These are phyloP conservation scores for Sebastiscus albofasciatus DNA, from an alignment of 2,797 vertebrate genomes.

Conservation along the genomic window DNA sequence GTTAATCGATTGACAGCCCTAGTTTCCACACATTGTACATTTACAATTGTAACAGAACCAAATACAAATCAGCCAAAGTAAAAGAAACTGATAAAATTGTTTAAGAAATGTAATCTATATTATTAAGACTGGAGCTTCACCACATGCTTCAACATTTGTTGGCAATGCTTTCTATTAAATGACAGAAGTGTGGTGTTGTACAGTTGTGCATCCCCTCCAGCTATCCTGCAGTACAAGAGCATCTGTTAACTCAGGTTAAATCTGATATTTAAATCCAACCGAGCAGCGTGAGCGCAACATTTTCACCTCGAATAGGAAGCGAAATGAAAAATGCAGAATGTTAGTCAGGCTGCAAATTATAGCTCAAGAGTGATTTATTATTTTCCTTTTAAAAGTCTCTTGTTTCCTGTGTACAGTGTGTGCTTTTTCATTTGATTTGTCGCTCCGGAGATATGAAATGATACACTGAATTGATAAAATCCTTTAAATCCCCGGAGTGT, in stretches of 20 bases:
- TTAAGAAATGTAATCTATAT: too few species aligned
- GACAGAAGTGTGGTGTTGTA: background rate
- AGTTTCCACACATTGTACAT: background rate
- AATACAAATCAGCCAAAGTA: too few species aligned
- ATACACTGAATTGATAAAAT: conserved; percentile 12
- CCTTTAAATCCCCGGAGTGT: background rate
- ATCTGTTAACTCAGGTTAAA: conserved; percentile 1
- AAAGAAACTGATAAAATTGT: too few species aligned
- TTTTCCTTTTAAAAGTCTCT: background rate
- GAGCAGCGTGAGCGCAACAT: background rate
- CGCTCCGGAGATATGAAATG: background rate
- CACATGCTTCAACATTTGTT: background rate
- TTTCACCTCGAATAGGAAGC: background rate
- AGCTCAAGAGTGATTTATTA: background rate
- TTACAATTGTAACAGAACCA: background rate
- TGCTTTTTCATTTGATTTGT: background rate
- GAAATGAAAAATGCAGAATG: conserved; percentile 9
- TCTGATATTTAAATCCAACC: background rate
- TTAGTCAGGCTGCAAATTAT: background rate
- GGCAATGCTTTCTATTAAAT: background rate
- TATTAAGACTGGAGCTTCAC: background rate
- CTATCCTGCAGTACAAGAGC: background rate
- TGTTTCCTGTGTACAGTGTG: background rate
- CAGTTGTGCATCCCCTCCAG: background rate
- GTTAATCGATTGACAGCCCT: too few species aligned